A percentile compares a stretch with the other conserved stretches of the same genome.
These are phyloP conservation scores for Hypomecis punctinalis DNA, from an alignment of 2,888 invertebrate genomes.

Conservation along the genomic window DNA sequence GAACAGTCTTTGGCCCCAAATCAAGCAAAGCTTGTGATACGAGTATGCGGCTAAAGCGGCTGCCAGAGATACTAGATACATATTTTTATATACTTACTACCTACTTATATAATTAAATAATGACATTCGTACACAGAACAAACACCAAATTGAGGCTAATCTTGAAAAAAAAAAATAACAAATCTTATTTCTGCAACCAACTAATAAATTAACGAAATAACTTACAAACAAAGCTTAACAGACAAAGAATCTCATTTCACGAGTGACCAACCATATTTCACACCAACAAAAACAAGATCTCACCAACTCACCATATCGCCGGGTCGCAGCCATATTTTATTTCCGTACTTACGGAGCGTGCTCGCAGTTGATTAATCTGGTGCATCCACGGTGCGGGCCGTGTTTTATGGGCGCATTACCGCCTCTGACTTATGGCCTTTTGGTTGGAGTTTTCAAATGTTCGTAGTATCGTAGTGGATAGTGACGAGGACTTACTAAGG, in stretches of 20 bases:
- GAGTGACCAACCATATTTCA: slow-evolving; percentile 24
- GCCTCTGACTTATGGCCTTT: slow-evolving; percentile 46
- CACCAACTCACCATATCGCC: slow-evolving; percentile 32
- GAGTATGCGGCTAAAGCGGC: no score
- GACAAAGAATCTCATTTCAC: slow-evolving; percentile 36
- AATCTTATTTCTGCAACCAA: background rate
- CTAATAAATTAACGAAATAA: slow-evolving; percentile 8
- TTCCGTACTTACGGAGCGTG: slow-evolving; percentile 35
- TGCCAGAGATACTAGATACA: no score
- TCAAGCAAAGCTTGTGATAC: no score
- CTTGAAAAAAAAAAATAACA: no score
- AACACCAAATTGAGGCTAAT: no score
- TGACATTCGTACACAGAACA: no score
- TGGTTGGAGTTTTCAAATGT: slow-evolving; percentile 29
- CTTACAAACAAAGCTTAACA: slow-evolving; percentile 8
- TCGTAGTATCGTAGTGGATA: slow-evolving; percentile 7
- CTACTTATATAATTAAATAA: no score
- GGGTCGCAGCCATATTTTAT: slow-evolving; percentile 39
- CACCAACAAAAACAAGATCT: slow-evolving; percentile 33
- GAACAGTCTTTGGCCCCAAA: no score
- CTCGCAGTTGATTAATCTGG: slow-evolving; percentile 53
- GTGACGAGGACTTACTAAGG: background rate
- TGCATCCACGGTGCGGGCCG: slow-evolving; percentile 46
- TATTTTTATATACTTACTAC: no score
- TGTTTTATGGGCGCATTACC: slow-evolving; percentile 52